A percentile compares a stretch with the other conserved stretches of the same genome.
Evolutionary conservation across 2,888 invertebrate species (phyloP).

Genomic region (Stictocephala bisonia): DNA sequence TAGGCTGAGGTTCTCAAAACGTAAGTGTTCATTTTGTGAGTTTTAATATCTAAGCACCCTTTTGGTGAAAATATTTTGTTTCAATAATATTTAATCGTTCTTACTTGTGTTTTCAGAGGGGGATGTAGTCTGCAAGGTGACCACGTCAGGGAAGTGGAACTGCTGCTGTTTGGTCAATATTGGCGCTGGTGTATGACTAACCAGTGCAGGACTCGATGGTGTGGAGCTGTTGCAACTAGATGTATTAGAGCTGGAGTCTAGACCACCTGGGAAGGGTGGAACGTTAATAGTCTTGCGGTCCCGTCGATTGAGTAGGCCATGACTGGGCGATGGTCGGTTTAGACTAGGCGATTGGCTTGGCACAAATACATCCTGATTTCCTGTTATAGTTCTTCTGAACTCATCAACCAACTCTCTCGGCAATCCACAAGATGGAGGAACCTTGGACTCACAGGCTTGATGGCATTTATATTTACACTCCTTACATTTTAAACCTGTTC

Average conservation of each 20-base stretch:
- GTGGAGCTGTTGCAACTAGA: constrained; percentile 97
- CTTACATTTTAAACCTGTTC: constrained; percentile 86
- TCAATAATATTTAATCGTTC: too few species aligned
- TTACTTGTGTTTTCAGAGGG: too few species aligned
- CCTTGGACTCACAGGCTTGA: constrained; percentile 89
- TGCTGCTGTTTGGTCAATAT: constrained; percentile 67
- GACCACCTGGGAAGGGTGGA: constrained; percentile 71
- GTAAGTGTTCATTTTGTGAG: too few species aligned
- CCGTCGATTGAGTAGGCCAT: constrained; percentile 63
- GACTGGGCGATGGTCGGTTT: constrained; percentile 64
- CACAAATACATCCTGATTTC: too few species aligned
- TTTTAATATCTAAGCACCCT: too few species aligned
- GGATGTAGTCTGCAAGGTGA: constrained; percentile 70
- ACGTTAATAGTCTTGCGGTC: constrained; percentile 70
- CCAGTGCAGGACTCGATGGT: constrained; percentile 90
- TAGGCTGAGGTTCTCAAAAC: too few species aligned
- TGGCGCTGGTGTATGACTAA: constrained; percentile 64
- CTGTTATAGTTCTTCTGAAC: too few species aligned
- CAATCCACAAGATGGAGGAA: constrained; percentile 92
- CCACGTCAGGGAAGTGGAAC: constrained; percentile 77
- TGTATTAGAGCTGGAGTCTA: constrained; percentile 92
- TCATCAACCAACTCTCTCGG: constrained; percentile 87
- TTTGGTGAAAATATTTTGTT: too few species aligned
- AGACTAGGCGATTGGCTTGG: constrained; percentile 66
- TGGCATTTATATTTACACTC: constrained; percentile 95